Base-by-base conservation (phyloP, 2,113 vertebrate genomes). In the Notothenia rossii region DNA sequence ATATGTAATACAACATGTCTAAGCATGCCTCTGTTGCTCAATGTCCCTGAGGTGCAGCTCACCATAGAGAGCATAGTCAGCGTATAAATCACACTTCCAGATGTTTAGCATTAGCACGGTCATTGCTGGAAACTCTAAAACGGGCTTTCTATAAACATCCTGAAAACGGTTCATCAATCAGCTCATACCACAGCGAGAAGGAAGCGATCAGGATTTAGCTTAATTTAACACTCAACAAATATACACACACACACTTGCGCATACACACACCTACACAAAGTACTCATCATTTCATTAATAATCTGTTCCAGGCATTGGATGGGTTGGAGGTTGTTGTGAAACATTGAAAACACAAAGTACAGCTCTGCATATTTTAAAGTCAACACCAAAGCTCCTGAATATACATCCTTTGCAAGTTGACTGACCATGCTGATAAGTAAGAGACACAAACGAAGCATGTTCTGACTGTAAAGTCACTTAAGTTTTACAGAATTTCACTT, bases 11-110 rank as follows among this genome's bases (percentile, higher is more conserved):
- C 22, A 29, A 64, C 76, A 17, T 77, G 69, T 81, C 75, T 36
- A 40, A 53, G 69, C 72, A 63, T 22, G 82, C 43, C 55, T 63
- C 45, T 48, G 46, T 60, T 80, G 54, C 59, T 83, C 29, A 75
- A 14, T 14, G 48, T 71, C 72, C 48, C 66, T 3, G 2, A 66
- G 66, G 62, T 43, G 61, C 72, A 36, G 36, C 8, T 78, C 60
- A 25, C 67, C 62, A 2, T 36, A 70, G 58, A 67, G 48, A 62
- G 65, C 18, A 45, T 1, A 43, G 65, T 18, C 8, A 3, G 5
- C 29, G 4, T 18, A 61, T 60, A 58, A 66, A 69, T 59, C 59
- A 66, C 22, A 49, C 54, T 33, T 64, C 10, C 36, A n/a, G 8
- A 29, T 45, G 68, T n/a, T 54, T 65, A 54, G 67, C 61, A 36